A percentile compares a stretch with the other conserved stretches of the same genome.
These are phyloP conservation scores for Thymallus thymallus DNA, from an alignment of 2,113 vertebrate genomes.

Conservation along the genomic window DNA sequence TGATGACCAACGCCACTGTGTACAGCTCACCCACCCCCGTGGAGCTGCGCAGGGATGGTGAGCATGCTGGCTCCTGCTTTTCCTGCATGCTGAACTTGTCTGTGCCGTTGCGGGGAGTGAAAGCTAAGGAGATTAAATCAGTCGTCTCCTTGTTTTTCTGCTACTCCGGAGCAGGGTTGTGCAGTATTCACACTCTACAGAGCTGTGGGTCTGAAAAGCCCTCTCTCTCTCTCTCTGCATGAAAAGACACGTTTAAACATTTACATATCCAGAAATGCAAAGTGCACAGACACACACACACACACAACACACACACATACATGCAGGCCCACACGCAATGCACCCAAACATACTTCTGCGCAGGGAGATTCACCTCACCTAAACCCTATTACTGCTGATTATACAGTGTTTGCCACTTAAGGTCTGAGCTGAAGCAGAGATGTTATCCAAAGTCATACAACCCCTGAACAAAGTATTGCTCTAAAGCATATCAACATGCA, in stretches of 20 bases:
- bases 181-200: constrained; percentile 35
- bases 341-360: constrained; percentile 1
- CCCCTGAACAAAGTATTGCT: constrained; percentile 26
- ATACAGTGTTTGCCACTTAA: constrained; percentile 30
- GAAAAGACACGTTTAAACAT: constrained; percentile 49
- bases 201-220: constrained; percentile 36
- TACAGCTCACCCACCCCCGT: constrained; percentile 80
- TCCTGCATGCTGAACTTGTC: constrained; percentile 36
- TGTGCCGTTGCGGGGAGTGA: constrained; percentile 2
- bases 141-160: constrained; percentile 67
- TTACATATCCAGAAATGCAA: constrained; percentile 24
- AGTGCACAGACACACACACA: constrained; percentile 3
- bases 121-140: constrained; percentile 43
- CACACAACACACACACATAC: not conserved
- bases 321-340: not conserved
- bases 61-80: constrained; percentile 32
- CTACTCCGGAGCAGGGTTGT: constrained; percentile 20
- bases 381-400: constrained; percentile 40
- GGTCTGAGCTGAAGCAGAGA: constrained; percentile 39
- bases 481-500: constrained; percentile 8
- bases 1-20: constrained; percentile 66
- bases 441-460: constrained; percentile 55
- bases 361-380: constrained; percentile 23
- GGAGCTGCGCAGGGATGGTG: constrained; percentile 80
- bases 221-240: constrained; percentile 31